Evolutionary conservation across 2,888 invertebrate genomes (phyloP), one percentile per base, ranked within the genome.

Genomic region (Clivina fossor): DNA sequence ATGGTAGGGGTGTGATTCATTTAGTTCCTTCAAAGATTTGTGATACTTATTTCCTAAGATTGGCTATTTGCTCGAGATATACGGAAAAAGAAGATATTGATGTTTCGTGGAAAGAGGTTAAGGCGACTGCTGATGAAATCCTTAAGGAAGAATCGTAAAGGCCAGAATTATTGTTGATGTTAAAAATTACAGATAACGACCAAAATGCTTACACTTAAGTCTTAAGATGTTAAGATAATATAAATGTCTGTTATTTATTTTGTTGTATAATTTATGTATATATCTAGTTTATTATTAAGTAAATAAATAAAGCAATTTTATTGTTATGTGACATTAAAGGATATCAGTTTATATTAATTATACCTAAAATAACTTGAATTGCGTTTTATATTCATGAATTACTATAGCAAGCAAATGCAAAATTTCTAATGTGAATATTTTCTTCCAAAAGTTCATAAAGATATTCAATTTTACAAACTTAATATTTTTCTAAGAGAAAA

Each of bases 1-100:
- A 96, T 70, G 90, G 88, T 0, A 84, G 90, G 50, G 93, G 94
- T 3, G 85, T 89, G 63, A 93, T 98, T 61, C 94, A 96, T 71
- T 78, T 97, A 68, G 94, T 95, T 11, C 95, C 97, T 0, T 88
- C 94, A 0, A 90, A 90, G 74, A 87, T 94, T 56, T 81, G 84
- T 37, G 91, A 87, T 59, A 79, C 78, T 0, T 96, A 88, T 72
- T 94, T 95, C 76, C 76, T 97, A 41, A 81, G 97, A 57, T 80
- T 97, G 72, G 93, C 93, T 0, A 80, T 97, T 59, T 97, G 96
- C 70, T 93, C 95, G 0, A 82, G 91, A 54, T 88, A 81, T 66
- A 87, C 89, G 2, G 86, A 88, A 68, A 81, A 85, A 18, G 81
- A 82, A 56, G 95, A 97, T 67, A 88, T 97, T 64, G 80, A 86